Conservation (phyloP, 2,797 vertebrate species). For the Jordanella pulchra region DNA sequence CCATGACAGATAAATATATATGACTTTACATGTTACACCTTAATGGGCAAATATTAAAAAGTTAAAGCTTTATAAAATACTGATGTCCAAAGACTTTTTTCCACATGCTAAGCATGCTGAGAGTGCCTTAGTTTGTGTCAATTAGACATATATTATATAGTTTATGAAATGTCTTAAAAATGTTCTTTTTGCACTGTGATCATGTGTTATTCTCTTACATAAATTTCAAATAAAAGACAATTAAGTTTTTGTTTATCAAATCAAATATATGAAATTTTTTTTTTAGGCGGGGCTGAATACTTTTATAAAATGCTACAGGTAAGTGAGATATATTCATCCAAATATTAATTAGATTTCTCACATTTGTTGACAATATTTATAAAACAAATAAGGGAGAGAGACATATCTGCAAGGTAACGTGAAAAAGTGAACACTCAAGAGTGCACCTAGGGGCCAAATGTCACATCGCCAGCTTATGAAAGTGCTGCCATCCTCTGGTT, state of each 20-base stretch:
- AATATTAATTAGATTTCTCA: not conserved
- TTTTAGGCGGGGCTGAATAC: not conserved
- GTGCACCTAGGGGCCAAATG: slow-evolving; percentile 47
- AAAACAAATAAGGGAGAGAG: not conserved
- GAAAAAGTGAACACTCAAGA: not conserved
- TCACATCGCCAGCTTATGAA: slow-evolving; percentile 37
- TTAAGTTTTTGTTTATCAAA: not conserved
- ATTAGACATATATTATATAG: no score
- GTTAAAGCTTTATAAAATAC: no score
- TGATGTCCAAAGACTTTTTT: no score
- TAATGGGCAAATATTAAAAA: no score
- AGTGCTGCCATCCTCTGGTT: slow-evolving; percentile 64
- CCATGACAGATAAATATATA: not conserved
- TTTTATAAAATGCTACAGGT: not conserved
- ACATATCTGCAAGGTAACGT: not conserved
- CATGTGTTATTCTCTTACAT: not conserved
- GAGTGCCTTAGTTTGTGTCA: no score
- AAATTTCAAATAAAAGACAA: not conserved
- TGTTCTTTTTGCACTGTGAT: no score
- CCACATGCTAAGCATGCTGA: no score
- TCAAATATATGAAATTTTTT: not conserved
- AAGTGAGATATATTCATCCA: not conserved
- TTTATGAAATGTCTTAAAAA: no score
- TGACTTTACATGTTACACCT: not conserved
- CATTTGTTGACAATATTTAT: not conserved